Evolutionary conservation across 2,113 vertebrate species (phyloP), one percentile per base, ranked within the genome.

Genomic region (Gymnorhina tibicen): DNA sequence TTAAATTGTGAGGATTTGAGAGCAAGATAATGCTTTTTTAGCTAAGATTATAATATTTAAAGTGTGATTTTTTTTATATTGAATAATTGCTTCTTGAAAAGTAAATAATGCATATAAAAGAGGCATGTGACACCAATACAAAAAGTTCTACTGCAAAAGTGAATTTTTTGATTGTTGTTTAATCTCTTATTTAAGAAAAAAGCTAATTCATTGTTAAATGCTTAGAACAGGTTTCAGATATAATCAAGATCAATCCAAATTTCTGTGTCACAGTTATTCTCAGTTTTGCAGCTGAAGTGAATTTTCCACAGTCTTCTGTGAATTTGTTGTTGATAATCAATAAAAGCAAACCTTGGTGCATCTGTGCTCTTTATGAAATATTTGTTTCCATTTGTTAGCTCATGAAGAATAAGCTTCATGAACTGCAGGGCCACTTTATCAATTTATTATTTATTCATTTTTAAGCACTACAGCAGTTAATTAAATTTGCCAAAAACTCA

Each of bases 391-490:
- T 88, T 94, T n/a, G 2, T 67, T 70, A 69, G 14, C 15, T 68
- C 64, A 26, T 70, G 75, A 70, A 90, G 70, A 91, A 47, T 47
- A 83, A 66, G 42, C 28, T 62, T 60, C 13, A 18, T 77, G 78
- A 84, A 67, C 22, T 77, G 41, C 52, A 62, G 49, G 73, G 30
- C 44, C 32, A 64, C 44, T 81, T 85, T 94, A n/a, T 92, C 87
- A 52, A 6, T 95, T 93, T 93, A 77, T 85, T 80, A 69, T 80
- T 91, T 90, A 59, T 83, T 93, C 27, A 67, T 86, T 91, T 94
- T 95, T 80, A 80, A 91, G 35, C 35, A 55, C 55, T 85, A 16
- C 42, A 70, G 67, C 55, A 41, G 74, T 69, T 95, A 93, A 91
- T 97, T 95, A 91, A 79, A 90, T 83, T 83, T 90, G 30, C 35